These are phyloP conservation scores for Leptinotarsa undecemlineata DNA, from an alignment of 1,140 invertebrate genomes.

Conservation along the genomic window DNA sequence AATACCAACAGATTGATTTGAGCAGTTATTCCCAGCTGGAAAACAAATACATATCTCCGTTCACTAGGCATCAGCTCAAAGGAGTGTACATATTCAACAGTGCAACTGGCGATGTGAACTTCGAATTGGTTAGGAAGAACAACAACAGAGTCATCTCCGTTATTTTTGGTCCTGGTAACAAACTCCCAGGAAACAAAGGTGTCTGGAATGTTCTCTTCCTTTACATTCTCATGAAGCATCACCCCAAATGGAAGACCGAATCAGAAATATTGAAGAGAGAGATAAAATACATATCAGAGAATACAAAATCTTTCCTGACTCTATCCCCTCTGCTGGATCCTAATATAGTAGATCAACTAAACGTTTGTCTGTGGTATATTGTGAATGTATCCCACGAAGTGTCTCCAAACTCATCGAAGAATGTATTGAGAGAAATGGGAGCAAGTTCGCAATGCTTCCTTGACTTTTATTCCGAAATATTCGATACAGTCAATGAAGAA, in stretches of 20 bases:
- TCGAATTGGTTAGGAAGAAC: neutral
- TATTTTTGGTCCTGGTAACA: neutral
- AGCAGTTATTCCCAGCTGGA: neutral
- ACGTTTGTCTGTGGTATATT: constrained; percentile 4
- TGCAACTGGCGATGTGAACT: neutral
- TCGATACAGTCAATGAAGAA: neutral
- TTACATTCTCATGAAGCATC: neutral
- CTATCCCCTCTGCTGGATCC: neutral
- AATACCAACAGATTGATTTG: neutral
- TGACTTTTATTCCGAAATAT: neutral
- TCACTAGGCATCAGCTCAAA: neutral
- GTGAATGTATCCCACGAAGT: neutral
- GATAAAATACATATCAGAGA: neutral
- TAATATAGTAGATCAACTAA: neutral
- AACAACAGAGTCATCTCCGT: neutral
- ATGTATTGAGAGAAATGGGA: neutral
- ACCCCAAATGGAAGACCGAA: neutral
- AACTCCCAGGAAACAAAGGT: neutral
- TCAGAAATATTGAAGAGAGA: neutral
- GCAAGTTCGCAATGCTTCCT: neutral
- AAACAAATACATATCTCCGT: neutral
- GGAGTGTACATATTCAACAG: constrained; percentile 4
- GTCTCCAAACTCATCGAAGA: neutral
- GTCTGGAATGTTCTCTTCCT: neutral
- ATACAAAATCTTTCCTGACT: neutral